Base-by-base conservation (phyloP, 2,113 vertebrate genomes). In the Argyrosomus japonicus region DNA sequence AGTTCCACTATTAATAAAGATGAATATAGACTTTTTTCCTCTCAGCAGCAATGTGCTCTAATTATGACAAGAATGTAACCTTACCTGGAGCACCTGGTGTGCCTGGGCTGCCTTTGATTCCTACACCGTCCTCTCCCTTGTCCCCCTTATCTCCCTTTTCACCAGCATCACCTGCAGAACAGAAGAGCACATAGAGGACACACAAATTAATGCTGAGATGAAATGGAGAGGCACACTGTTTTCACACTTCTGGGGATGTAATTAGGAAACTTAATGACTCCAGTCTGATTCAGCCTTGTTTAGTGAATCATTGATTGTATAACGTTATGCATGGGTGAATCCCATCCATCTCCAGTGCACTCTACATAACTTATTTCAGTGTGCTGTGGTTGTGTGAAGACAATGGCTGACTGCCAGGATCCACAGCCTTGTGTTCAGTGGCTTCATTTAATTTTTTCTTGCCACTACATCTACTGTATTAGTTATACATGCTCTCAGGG, bases 41-140 rank as follows among this genome's bases (percentile, higher is more conserved):
- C 25, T 63, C 2, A 69, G 61, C 36, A 27, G n/a, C 0, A 2
- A 13, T 48, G 23, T 4, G 36, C 43, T 67, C 19, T 48, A 15
- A 51, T 58, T 7, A 40, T 64, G 53, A 80, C 40, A 54, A n/a
- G 19, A 60, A 19, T 19, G 6, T 6, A 47, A 64, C 40, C 67
- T 91, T 89, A 96, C 96, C 96, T 93, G 92, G 88, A 68, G 85
- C 77, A 47, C 96, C 96, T 64, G 89, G 93, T 68, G 84, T 69
- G 1, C 96, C 96, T 68, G 85, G 67, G 61, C 90, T 91, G 78
- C 95, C 96, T 90, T 93, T 93, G 63, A 91, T 83, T 79, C 96
- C 95, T 3, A 95, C 75, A 2, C 95, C 95, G 6, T 90, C 89
- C 63, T 95, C 93, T 83, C 95, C 95, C 57, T 90, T 95, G 14